These are phyloP conservation scores for Aphelinus certus DNA, from an alignment of 1,140 invertebrate species.

Conservation along the genomic window DNA sequence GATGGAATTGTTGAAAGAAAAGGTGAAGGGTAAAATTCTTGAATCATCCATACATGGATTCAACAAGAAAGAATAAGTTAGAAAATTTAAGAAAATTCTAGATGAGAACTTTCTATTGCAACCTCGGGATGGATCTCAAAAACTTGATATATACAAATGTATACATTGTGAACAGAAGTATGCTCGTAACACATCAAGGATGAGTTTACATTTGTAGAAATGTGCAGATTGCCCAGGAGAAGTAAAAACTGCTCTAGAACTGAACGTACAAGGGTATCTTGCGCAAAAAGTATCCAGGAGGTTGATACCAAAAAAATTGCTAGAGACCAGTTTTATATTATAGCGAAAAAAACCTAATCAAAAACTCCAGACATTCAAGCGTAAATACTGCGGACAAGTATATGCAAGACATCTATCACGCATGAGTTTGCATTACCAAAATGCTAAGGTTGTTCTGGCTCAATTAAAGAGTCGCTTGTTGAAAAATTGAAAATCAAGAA, in stretches of 20 bases:
- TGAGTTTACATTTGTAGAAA: slow-evolving; percentile 38
- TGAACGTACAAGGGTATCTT: slow-evolving; percentile 32
- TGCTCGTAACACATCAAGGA: slow-evolving; percentile 37
- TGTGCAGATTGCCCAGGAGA: slow-evolving; percentile 36
- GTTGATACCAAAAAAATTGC: slow-evolving; percentile 38
- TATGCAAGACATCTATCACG: slow-evolving; percentile 39
- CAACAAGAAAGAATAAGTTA: slow-evolving; percentile 38
- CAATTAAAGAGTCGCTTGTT: slow-evolving; percentile 36
- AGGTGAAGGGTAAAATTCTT: slow-evolving; percentile 34
- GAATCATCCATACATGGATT: slow-evolving; percentile 36
- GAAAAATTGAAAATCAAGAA: slow-evolving; percentile 24
- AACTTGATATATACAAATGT: slow-evolving; percentile 38
- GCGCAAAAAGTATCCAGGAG: slow-evolving; percentile 32
- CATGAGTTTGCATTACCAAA: slow-evolving; percentile 40
- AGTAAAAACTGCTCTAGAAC: slow-evolving; percentile 33
- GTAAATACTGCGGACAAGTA: slow-evolving; percentile 41
- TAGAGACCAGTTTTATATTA: slow-evolving; percentile 37
- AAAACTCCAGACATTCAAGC: slow-evolving; percentile 40
- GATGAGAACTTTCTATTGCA: slow-evolving; percentile 35
- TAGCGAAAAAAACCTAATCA: slow-evolving; percentile 39
- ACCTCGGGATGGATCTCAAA: slow-evolving; percentile 36
- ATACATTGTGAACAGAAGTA: slow-evolving; percentile 41
- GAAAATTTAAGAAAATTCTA: slow-evolving; percentile 38
- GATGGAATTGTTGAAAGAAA: slow-evolving; percentile 37
- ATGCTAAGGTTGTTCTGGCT: slow-evolving; percentile 36